Conservation (phyloP, 1,140 invertebrate genomes). For the Aphelenchoides besseyi region DNA sequence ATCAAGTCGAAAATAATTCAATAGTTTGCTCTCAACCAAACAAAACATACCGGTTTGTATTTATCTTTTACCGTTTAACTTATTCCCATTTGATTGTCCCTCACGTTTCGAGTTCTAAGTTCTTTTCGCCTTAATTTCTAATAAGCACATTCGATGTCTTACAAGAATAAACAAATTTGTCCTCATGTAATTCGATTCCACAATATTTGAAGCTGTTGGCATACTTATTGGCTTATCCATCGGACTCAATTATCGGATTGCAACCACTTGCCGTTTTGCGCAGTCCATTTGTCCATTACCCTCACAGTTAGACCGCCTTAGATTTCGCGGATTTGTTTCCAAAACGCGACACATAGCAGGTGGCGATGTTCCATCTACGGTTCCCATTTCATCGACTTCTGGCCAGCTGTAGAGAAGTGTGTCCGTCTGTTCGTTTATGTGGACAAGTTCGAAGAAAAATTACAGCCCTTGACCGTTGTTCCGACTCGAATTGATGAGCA, state of each 20-base stretch:
- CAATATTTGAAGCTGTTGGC: constrained; percentile 10
- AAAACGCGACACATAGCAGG: not conserved
- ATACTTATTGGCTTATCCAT: constrained; percentile 6
- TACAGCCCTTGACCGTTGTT: not conserved
- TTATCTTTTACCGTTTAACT: not conserved
- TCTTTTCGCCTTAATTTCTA: not conserved
- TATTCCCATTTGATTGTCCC: not conserved
- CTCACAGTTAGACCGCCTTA: not conserved
- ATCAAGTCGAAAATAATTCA: not conserved
- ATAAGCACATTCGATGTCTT: not conserved
- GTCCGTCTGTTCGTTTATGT: not conserved
- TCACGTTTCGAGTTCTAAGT: no score
- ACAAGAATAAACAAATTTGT: not conserved
- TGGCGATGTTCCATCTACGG: not conserved
- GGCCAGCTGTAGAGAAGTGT: not conserved
- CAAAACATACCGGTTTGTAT: constrained; percentile 9
- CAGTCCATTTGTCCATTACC: not conserved
- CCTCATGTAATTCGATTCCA: not conserved
- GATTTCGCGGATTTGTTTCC: not conserved
- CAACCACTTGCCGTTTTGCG: constrained; percentile 8
- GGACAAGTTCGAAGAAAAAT: not conserved
- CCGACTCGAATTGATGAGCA: not conserved
- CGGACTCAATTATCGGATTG: constrained; percentile 15
- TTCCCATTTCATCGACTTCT: not conserved
- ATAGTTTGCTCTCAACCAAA: not conserved